Evolutionary conservation across 2,113 vertebrate species (phyloP).

Genomic region (Myrmophylax atrothorax): DNA sequence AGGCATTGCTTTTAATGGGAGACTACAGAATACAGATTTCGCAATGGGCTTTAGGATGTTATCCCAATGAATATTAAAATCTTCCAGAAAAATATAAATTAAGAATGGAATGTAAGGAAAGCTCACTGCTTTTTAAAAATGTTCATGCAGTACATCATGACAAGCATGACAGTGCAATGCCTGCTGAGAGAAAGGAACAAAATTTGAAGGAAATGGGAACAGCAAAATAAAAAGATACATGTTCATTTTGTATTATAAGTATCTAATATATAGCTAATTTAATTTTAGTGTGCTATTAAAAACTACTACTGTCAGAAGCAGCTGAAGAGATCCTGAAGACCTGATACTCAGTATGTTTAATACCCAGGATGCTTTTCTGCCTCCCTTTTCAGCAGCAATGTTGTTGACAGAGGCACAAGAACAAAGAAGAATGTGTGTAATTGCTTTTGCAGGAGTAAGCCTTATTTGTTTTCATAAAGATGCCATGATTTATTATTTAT

Average conservation of each 20-base stretch:
- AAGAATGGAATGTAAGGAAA: not conserved
- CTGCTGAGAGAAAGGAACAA: not conserved
- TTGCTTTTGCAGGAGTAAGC: not conserved
- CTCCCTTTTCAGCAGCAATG: not conserved
- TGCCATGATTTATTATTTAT: not conserved
- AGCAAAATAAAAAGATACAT: not conserved
- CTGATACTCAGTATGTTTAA: not conserved
- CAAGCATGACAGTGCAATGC: not conserved
- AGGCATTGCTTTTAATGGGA: constrained; percentile 13
- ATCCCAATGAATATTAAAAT: constrained; percentile 18
- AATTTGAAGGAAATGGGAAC: not conserved
- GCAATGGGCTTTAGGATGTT: not conserved
- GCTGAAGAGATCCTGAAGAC: not conserved
- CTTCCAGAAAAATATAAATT: constrained; percentile 1
- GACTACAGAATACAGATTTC: not conserved
- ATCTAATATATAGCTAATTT: not conserved
- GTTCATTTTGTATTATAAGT: not conserved
- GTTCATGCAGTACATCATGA: not conserved
- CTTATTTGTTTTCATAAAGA: constrained; percentile 10
- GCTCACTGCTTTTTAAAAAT: not conserved
- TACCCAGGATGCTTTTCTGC: not conserved
- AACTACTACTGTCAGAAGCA: not conserved
- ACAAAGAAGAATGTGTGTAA: not conserved
- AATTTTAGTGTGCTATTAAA: not conserved
- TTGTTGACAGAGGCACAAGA: not conserved